phyloP scores from a whole-genome alignment of 2,888 invertebrate genomes.

The Synanthedon tipuliformis region DNA sequence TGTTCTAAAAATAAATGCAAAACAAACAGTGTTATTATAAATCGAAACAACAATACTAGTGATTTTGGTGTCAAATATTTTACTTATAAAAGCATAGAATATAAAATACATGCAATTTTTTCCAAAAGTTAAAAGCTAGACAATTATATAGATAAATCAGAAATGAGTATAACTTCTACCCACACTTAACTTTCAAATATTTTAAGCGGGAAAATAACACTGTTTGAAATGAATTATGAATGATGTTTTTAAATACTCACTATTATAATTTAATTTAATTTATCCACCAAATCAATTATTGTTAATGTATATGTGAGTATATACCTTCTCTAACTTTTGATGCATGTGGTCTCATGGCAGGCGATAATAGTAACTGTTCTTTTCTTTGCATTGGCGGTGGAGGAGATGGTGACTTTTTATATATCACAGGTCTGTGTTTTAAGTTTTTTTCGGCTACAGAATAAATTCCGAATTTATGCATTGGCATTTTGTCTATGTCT shows the following conservation, averaged over 20 bases:
- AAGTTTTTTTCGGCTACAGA: slow-evolving; percentile 38
- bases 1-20: slow-evolving; percentile 18
- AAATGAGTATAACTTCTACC: background rate
- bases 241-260: background rate
- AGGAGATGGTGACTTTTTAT: slow-evolving; percentile 34
- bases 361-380: slow-evolving; percentile 18
- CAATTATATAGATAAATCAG: too few relatives aligned
- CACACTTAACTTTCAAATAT: background rate
- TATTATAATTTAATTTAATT: slow-evolving; percentile 3
- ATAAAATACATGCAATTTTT: too few relatives aligned
- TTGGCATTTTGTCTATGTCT: slow-evolving; percentile 40
- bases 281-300: too few relatives aligned
- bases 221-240: slow-evolving; percentile 18
- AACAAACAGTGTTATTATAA: slow-evolving; percentile 46
- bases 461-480: slow-evolving; percentile 49
- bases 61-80: too few relatives aligned
- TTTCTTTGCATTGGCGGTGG: slow-evolving; percentile 30
- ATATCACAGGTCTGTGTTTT: slow-evolving; percentile 26
- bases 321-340: slow-evolving; percentile 44
- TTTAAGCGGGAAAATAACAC: slow-evolving; percentile 25
- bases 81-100: too few relatives aligned
- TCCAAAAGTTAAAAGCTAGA: too few relatives aligned
- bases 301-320: background rate
- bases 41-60: slow-evolving; percentile 7
- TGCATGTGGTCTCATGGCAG: slow-evolving; percentile 27